Percentiles rank a stretch among this genome's conserved stretches.
Conservation (phyloP, 53 echinoderm and acorn worm genomes). For the Zoroaster sp. region DNA sequence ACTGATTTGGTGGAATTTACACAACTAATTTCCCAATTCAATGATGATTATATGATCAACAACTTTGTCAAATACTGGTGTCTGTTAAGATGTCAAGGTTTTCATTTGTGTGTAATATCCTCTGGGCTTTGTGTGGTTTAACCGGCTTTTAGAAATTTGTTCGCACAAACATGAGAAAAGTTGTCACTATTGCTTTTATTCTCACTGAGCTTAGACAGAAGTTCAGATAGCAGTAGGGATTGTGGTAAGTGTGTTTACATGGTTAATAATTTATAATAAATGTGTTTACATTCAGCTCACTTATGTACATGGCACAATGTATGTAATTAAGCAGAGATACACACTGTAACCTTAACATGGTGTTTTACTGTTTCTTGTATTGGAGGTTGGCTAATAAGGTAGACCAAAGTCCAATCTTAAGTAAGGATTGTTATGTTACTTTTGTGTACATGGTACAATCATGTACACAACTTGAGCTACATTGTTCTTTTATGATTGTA, state of each 20-base stretch:
- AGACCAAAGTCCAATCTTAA: too few relatives aligned
- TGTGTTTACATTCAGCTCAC: background rate
- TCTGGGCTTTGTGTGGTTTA: conserved; percentile 5
- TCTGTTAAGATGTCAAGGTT: background rate
- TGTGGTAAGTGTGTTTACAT: background rate
- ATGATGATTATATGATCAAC: background rate
- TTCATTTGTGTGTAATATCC: background rate
- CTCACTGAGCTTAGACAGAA: too few relatives aligned
- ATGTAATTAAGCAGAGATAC: background rate
- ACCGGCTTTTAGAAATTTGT: background rate
- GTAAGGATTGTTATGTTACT: background rate
- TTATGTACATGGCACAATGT: background rate
- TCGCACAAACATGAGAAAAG: background rate
- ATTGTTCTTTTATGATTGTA: too few relatives aligned
- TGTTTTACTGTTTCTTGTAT: background rate
- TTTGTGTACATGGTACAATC: background rate
- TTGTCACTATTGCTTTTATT: too few relatives aligned
- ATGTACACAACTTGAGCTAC: too few relatives aligned
- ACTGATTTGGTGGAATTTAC: conserved; percentile 19
- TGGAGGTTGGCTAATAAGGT: too few relatives aligned
- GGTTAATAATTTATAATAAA: background rate
- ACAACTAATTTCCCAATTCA: background rate
- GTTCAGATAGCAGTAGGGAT: too few relatives aligned
- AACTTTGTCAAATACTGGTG: background rate
- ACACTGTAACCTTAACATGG: background rate